Conservation (phyloP, 2,113 vertebrate species). For the Macquaria australasica region DNA sequence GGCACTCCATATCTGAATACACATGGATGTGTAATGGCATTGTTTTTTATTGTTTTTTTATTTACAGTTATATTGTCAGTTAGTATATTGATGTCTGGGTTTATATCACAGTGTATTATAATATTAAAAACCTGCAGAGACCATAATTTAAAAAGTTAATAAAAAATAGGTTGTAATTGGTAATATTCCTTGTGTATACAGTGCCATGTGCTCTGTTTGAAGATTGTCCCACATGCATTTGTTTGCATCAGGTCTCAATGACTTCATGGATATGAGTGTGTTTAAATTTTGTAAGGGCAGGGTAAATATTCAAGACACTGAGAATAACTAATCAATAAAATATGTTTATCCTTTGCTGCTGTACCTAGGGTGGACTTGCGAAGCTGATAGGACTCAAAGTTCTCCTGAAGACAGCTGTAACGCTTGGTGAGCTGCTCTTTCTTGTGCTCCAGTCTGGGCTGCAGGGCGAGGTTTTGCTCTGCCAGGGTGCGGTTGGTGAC, state of each 20-base stretch:
- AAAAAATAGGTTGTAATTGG: neutral
- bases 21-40: neutral
- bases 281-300: slow-evolving; percentile 2
- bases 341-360: neutral
- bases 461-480: slow-evolving; percentile 93
- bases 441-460: slow-evolving; percentile 90
- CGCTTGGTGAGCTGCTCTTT: slow-evolving; percentile 90
- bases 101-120: no score
- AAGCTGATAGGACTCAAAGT: slow-evolving; percentile 93
- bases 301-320: neutral
- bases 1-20: neutral
- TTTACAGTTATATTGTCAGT: no score
- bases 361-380: slow-evolving; percentile 86
- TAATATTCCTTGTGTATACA: neutral
- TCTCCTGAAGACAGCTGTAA: slow-evolving; percentile 90
- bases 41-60: neutral
- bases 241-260: slow-evolving; percentile 3
- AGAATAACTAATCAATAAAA: neutral
- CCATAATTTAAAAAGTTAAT: neutral
- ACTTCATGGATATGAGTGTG: slow-evolving; percentile 9
- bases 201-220: neutral
- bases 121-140: neutral
- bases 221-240: neutral
- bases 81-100: neutral
- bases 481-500: slow-evolving; percentile 93